Evolutionary conservation across 2,888 invertebrate genomes (phyloP).

Genomic region (Nysson spinosus): DNA sequence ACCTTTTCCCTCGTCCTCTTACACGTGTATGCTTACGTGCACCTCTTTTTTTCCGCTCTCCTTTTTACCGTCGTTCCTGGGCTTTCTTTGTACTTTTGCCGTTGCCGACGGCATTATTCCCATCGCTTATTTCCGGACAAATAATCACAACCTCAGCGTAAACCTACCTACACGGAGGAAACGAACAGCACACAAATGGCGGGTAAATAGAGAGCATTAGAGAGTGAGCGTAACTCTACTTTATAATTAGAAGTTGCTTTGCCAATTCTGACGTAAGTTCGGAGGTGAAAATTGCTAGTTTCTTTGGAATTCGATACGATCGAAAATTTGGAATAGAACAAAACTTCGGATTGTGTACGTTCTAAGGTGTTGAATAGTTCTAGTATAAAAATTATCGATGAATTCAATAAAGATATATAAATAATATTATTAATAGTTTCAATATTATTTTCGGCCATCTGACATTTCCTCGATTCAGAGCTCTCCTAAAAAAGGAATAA

Average conservation of each 20-base stretch:
- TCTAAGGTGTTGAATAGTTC: no score
- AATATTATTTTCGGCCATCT: constrained; percentile 8
- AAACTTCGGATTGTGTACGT: no score
- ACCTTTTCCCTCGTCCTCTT: constrained; percentile 18
- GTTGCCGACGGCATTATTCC: constrained; percentile 62
- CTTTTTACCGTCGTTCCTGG: constrained; percentile 30
- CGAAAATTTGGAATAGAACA: no score
- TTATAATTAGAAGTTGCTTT: no score
- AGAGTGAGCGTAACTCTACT: no score
- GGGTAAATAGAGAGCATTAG: not conserved
- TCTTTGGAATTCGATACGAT: no score
- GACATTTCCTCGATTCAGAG: not conserved
- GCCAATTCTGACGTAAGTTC: no score
- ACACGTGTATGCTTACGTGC: constrained; percentile 36
- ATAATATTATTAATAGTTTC: not conserved
- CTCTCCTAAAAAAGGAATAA: not conserved
- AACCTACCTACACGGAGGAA: constrained; percentile 2
- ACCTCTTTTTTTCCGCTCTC: constrained; percentile 30
- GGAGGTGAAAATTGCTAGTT: no score
- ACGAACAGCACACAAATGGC: not conserved
- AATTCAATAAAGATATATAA: no score
- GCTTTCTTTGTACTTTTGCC: constrained; percentile 57
- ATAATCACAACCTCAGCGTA: constrained; percentile 48
- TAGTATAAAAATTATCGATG: no score
- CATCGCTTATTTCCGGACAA: constrained; percentile 66